Evolutionary conservation across 2,797 vertebrate genomes (phyloP), one percentile per base, ranked within the genome.

Genomic region (Thamnophis elegans): DNA sequence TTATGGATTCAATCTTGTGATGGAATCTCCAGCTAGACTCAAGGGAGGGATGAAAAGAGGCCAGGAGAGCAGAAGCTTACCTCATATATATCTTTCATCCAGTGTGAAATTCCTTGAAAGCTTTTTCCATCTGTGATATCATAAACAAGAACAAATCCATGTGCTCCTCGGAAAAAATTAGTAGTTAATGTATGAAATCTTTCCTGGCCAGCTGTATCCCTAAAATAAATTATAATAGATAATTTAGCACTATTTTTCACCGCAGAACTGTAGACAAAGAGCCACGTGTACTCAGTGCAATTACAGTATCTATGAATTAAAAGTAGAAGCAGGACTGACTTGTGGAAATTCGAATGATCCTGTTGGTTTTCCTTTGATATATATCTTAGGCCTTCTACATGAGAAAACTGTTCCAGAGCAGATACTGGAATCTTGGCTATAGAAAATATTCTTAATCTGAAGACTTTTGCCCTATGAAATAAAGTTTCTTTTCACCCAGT

Each of bases 131-230:
- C 97, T 92, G 97, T 98, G 91, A 98, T 97, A 91, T 98, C 97
- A 91, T 98, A 98, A 5, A 98, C 97, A 14, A 98, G 97, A 94
- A 97, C 94, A 95, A 98, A 97, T 26, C 97, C 97, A 93, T 97
- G 97, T 73, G 97, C 97, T 0, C 97, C 97, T 92, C 96, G 97
- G 93, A 97, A 98, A 95, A 97, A 97, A 93, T 96, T 96, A 92
- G 97, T 97, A 94, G 97, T 97, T 32, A 98, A 95, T 0, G 97
- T 97, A 92, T 97, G 97, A 95, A 98, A 98, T 68, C 96, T 94
- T 68, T 98, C 97, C 93, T 98, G 97, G 88, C 97, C 97, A 91
- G 97, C 97, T 92, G 97, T 98, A 85, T 98, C 97, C 97, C 97
- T 98, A 95, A 92, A 97, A 96, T 51, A 96, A 55, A 96, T 68